Base-by-base conservation (phyloP, 2,888 invertebrate species). In the Agrilus cyanescens region DNA sequence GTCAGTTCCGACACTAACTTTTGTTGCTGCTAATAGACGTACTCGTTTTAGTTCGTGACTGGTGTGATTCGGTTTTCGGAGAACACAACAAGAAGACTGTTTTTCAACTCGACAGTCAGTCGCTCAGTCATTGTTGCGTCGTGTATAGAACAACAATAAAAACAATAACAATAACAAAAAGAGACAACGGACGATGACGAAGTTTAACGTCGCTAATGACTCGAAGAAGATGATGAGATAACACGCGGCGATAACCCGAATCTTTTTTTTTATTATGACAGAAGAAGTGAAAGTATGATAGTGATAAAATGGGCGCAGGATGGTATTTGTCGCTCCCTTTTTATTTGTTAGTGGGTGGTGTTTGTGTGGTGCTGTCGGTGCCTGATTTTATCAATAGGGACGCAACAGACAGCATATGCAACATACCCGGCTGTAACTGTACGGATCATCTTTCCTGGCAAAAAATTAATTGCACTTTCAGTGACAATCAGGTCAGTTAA, bases 381-480 rank as follows among this genome's bases (percentile, higher is more conserved):
- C 33, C 50, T 8, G 37, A 41, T 8, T 35, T 40, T 30, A 46
- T 46, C 12, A 44, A 45, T 40, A 38, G 33, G 37, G 44, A 43
- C 31, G 40, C 46, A 12, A 38, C 40, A 40, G 54, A 49, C 43
- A 70, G 70, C 43, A 66, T 80, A 50, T 81, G 81, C 61, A 66
- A 69, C 43, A 64, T 70, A 64, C 60, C 65, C 44, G 76, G 70
- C 53, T 82, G 82, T 66, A 69, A 68, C 52, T 82, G 82, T 61
- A 66, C 68, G 32, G 66, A 71, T 38, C 72, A 69, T 40, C 69
- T 70, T 20, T 63, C 61, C 37, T 80, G 80, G 79, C 72, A 72
- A 55, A 71, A 67, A 53, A 71, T 81, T 57, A 79, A 78, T 66
- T 82, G 82, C 63, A 72, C 75, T 53, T 71, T 80, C 55, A 67